A percentile compares a stretch with the other conserved stretches of the same genome.
phyloP scores from a whole-genome alignment of 2,113 vertebrate species.

The Poeciliopsis prolifica region DNA sequence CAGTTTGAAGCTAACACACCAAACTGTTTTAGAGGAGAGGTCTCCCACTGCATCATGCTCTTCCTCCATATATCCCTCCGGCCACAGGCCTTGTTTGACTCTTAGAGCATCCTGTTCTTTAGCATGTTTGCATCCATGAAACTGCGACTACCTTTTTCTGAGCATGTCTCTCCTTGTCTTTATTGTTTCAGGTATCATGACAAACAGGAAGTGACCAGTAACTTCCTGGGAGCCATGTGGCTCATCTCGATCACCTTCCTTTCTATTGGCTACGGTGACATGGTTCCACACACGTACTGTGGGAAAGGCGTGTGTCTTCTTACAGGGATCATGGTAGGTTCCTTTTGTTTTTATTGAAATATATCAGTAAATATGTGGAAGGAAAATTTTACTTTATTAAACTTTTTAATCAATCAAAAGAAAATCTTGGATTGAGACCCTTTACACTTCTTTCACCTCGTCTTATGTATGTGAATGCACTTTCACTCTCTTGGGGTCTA shows the following conservation, averaged over 20 bases:
- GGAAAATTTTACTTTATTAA: constrained; percentile 5
- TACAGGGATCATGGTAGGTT: constrained; percentile 94
- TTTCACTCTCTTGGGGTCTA: neutral
- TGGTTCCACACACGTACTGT: constrained; percentile 97
- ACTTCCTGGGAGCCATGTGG: constrained; percentile 98
- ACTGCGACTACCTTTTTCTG: constrained; percentile 31
- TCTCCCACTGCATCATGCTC: constrained; percentile 34
- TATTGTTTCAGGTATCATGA: constrained; percentile 90
- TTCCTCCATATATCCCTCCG: constrained; percentile 38
- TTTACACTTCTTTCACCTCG: neutral
- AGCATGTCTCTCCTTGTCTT: constrained; percentile 64
- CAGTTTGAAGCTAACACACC: too few species aligned
- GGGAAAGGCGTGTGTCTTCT: constrained; percentile 96
- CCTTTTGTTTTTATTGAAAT: constrained; percentile 11
- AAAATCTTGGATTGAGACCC: neutral
- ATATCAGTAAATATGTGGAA: neutral
- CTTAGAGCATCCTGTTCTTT: constrained; percentile 46
- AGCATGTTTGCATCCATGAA: constrained; percentile 60
- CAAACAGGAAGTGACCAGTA: constrained; percentile 97
- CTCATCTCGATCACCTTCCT: constrained; percentile 98
- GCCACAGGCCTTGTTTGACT: constrained; percentile 49
- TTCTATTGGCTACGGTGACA: constrained; percentile 97
- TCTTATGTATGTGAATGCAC: neutral
- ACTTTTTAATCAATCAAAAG: neutral
- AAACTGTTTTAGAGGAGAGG: constrained; percentile 29